Conservation (phyloP, 2,797 vertebrate species). For the Delichon dasypus region DNA sequence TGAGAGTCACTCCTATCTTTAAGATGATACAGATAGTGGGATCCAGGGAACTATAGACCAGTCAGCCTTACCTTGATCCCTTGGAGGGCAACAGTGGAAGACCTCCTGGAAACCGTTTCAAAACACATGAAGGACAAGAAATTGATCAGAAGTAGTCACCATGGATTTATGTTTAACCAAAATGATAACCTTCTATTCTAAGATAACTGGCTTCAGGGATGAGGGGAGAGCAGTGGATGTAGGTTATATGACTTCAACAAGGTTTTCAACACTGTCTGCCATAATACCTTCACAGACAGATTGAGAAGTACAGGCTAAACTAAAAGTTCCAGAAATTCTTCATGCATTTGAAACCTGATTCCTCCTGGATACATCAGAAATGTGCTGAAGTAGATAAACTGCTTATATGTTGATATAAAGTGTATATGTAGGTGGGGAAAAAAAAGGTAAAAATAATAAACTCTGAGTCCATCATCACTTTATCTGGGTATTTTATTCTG, state of each 20-base stretch:
- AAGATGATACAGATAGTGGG: not conserved
- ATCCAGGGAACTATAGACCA: not conserved
- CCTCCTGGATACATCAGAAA: not conserved
- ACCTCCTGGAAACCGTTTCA: not conserved
- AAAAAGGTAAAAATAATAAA: not conserved
- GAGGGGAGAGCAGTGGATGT: not conserved
- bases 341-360: not conserved
- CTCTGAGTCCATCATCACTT: not conserved
- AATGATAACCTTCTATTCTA: not conserved
- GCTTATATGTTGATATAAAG: not conserved
- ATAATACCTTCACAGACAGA: not conserved
- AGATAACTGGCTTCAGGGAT: not conserved
- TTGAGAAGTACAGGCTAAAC: not conserved
- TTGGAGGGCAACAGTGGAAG: not conserved
- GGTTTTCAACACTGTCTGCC: not conserved
- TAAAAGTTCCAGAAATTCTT: not conserved
- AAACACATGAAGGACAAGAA: not conserved
- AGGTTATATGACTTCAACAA: not conserved
- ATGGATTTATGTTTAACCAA: not conserved
- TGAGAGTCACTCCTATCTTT: not conserved
- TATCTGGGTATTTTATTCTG: not conserved
- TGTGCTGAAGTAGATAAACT: fast-evolving
- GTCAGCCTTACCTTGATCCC: not conserved
- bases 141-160: not conserved
- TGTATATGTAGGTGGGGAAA: not conserved